These are phyloP conservation scores for Digitonthophagus gazella DNA, from an alignment of 2,888 invertebrate genomes.

Conservation along the genomic window DNA sequence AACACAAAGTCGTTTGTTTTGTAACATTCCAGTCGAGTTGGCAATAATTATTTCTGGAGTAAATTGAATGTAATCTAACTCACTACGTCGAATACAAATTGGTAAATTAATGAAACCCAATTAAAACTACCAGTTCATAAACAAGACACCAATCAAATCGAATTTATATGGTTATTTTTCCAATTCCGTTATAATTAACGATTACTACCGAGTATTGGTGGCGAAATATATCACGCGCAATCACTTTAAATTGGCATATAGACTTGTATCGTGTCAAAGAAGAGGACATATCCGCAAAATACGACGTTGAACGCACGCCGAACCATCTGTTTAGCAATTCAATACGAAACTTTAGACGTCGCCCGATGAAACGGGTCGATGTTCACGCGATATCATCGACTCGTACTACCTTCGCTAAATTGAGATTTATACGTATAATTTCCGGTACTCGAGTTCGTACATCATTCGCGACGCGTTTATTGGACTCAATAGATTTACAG, in stretches of 20 bases:
- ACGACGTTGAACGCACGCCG: neutral
- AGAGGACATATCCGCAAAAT: neutral
- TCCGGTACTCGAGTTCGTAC: neutral
- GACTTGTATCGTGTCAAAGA: neutral
- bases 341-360: neutral
- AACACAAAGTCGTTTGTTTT: neutral
- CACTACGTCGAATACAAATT: neutral
- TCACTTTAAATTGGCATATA: neutral
- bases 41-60: no score
- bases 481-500: neutral
- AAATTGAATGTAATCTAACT: neutral
- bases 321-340: neutral
- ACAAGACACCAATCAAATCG: no score
- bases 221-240: no score
- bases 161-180: no score
- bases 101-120: neutral
- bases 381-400: neutral
- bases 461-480: neutral
- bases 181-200: no score
- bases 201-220: no score
- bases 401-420: neutral
- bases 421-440: neutral
- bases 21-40: neutral
- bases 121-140: neutral
- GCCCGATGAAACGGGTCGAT: neutral